Base-by-base conservation (phyloP, 1,140 invertebrate species). In the Dryas iulia region DNA sequence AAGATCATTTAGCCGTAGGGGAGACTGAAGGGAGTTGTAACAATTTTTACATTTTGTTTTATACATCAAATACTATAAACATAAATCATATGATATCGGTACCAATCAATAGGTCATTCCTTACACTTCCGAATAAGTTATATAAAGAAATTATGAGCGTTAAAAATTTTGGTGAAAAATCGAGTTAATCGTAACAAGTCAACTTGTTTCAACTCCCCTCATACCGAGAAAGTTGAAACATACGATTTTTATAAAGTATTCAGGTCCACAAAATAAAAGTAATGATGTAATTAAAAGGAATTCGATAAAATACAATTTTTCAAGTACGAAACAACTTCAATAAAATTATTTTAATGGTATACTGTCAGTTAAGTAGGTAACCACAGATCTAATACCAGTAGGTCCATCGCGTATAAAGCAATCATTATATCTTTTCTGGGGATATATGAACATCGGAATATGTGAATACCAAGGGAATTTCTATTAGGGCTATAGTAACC, bases 271-370 rank as follows among this genome's bases (percentile, higher is more conserved):
- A 63, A 60, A 59, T 69, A 59, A 69, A 63, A 62, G 30, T 63
- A 23, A 69, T 12, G 54, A 62, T 63, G 58, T 59, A 58, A 59
- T 63, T 47, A 59, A 2, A 63, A 63, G 54, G 30, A 59, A 63
- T 69, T 69, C 59, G 64, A 31, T 67, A 18, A 54, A 33, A 54
- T 67, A n/a, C 59, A 59, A 59, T 24, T 59, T 60, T 54, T 67
- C 14, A 31, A 67, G 1, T 59, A 54, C 28, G 47, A 53, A 53
- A 62, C 47, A 30, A 62, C 18, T 14, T 62, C 12, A 62, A 47
- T 23, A 52, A 59, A 59, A 66, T 66, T 66, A n/a, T 59, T 57
- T 30, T 66, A 58, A 18, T 66, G 33, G 25, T 66, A 52, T 56
- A 66, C n/a, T n/a, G n/a, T 53, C n/a, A 59, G n/a, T 62, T 18